These are phyloP conservation scores for Busseola fusca DNA, from an alignment of 2,888 invertebrate species.

Conservation along the genomic window DNA sequence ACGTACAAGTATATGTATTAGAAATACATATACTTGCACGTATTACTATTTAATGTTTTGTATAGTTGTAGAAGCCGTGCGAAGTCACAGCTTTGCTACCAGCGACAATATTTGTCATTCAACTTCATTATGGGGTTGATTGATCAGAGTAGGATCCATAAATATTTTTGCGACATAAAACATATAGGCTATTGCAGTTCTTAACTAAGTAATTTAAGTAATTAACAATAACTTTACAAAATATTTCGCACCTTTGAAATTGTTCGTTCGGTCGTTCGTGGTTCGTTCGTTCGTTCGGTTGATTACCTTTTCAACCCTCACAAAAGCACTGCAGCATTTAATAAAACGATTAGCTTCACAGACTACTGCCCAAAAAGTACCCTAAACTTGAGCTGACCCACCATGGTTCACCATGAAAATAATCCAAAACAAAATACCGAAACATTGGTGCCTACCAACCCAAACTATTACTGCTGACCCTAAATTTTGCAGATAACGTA, in stretches of 20 bases:
- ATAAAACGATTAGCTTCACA: constrained; percentile 22
- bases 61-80: neutral
- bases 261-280: neutral
- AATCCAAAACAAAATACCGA: constrained; percentile 34
- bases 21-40: no score
- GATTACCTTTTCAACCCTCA: neutral
- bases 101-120: neutral
- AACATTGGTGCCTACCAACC: constrained; percentile 50
- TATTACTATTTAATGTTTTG: no score
- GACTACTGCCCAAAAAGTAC: constrained; percentile 2
- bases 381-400: constrained; percentile 13
- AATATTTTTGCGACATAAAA: neutral
- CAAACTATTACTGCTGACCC: constrained; percentile 62
- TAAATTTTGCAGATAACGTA: constrained; percentile 74
- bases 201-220: neutral
- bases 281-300: neutral
- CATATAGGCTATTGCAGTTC: neutral
- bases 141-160: neutral
- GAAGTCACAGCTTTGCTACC: neutral
- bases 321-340: neutral
- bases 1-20: no score
- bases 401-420: constrained; percentile 12
- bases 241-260: neutral
- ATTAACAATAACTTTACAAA: neutral
- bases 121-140: neutral